Conservation (phyloP, 2,113 vertebrate species). For the Riparia riparia region DNA sequence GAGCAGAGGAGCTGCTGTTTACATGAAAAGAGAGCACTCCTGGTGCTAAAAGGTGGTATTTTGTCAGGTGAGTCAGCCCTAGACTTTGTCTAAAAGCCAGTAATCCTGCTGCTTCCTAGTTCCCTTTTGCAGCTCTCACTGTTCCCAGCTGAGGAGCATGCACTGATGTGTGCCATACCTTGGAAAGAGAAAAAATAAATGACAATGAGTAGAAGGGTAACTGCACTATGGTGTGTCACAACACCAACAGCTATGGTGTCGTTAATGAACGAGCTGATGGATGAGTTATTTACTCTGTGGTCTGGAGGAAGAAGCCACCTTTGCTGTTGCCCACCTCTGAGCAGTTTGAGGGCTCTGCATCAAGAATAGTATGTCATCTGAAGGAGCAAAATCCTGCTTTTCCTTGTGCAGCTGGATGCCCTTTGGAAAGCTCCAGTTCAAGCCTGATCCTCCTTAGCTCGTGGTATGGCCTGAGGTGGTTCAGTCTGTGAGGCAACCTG, state of each 20-base stretch:
- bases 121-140: not conserved
- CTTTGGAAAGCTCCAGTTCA: not conserved
- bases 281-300: not conserved
- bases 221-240: not conserved
- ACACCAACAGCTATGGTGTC: not conserved
- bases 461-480: not conserved
- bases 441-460: not conserved
- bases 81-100: not conserved
- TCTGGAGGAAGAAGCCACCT: not conserved
- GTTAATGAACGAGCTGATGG: constrained; percentile 29
- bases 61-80: not conserved
- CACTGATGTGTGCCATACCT: not conserved
- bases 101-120: not conserved
- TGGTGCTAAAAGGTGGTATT: not conserved
- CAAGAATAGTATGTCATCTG: not conserved
- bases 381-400: not conserved
- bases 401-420: not conserved
- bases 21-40: not conserved
- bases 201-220: constrained; percentile 16
- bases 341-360: not conserved
- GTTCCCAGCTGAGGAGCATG: not conserved
- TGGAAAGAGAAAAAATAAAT: constrained; percentile 38
- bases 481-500: not conserved
- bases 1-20: not conserved
- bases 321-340: not conserved